Evolutionary conservation across 2,113 vertebrate genomes (phyloP).

Genomic region (Cyanocitta stelleri): DNA sequence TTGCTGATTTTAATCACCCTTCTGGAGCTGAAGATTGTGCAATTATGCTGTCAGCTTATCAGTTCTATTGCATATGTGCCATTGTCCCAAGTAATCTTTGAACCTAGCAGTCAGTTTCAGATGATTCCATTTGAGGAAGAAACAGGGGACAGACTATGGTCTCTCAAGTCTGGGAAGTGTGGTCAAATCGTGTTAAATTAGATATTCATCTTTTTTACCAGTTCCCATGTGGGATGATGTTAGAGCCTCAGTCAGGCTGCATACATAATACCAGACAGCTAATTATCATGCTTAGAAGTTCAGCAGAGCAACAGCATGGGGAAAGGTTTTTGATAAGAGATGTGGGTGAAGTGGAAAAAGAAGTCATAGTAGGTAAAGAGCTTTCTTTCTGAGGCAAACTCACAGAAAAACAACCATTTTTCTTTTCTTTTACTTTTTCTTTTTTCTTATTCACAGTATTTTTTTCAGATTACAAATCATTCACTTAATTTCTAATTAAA

Average conservation of each 20-base stretch:
- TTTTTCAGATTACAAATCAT: neutral
- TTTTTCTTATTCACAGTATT: neutral
- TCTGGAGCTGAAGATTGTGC: neutral
- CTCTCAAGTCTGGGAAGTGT: neutral
- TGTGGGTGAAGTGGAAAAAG: neutral
- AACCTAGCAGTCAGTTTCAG: neutral
- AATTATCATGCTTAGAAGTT: neutral
- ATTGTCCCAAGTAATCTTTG: neutral
- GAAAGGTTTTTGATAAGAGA: neutral
- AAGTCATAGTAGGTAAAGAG: neutral
- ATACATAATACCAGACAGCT: neutral
- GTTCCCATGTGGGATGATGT: neutral
- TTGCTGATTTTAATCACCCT: neutral
- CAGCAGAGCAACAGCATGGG: neutral
- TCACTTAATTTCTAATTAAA: neutral
- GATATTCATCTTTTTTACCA: neutral
- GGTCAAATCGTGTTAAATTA: neutral
- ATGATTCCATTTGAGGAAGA: neutral
- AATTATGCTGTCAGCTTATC: neutral
- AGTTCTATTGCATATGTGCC: neutral
- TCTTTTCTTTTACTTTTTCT: neutral
- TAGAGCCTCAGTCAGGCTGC: neutral
- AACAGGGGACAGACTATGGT: neutral
- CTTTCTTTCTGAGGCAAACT: neutral
- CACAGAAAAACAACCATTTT: neutral